Evolutionary conservation across 2,888 invertebrate genomes (phyloP).

Genomic region (Pharmacophagus antenor): DNA sequence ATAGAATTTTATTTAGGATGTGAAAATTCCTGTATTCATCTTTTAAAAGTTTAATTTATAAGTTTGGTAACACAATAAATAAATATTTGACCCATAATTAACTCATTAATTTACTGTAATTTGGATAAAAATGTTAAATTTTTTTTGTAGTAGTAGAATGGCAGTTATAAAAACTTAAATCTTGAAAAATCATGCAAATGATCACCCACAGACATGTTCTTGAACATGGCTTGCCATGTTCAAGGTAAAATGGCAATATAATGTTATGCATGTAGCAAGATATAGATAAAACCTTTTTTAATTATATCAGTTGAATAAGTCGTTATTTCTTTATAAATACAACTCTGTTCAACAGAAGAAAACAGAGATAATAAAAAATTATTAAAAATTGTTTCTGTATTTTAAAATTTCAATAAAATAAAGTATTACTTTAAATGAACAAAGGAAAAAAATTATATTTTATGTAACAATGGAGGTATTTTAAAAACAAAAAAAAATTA

Average conservation of each 20-base stretch:
- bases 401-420: neutral
- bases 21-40: too few species aligned
- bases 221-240: neutral
- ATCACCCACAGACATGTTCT: neutral
- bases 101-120: too few species aligned
- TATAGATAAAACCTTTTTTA: neutral
- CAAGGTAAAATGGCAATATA: neutral
- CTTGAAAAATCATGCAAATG: neutral
- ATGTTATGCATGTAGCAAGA: neutral
- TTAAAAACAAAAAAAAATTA: slow-evolving; percentile 15
- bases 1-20: too few species aligned
- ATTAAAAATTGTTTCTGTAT: neutral
- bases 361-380: too few species aligned
- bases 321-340: neutral
- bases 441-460: neutral
- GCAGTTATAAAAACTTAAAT: neutral
- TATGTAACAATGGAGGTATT: neutral
- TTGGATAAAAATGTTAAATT: neutral
- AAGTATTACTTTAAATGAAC: neutral
- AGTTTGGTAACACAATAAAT: too few species aligned
- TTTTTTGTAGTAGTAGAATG: neutral
- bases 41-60: too few species aligned
- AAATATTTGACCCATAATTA: too few species aligned
- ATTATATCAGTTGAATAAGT: too few species aligned
- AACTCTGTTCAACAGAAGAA: too few species aligned